phyloP scores from a whole-genome alignment of 2,888 invertebrate genomes.

The Pyrochroa serraticornis region DNA sequence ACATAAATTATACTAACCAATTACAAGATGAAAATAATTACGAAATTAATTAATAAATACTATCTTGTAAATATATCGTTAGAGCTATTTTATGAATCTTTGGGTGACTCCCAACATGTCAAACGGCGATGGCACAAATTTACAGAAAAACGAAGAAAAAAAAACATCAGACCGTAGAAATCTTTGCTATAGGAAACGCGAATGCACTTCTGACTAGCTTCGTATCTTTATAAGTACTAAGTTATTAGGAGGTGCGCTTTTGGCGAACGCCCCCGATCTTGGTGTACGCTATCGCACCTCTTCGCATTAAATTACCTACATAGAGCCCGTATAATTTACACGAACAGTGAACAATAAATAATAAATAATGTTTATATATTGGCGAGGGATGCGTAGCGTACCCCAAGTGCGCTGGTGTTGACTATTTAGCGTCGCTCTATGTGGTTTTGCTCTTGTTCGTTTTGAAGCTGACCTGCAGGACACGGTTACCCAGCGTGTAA shows the following conservation, averaged over 20 bases:
- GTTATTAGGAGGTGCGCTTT: constrained; percentile 45
- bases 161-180: constrained; percentile 50
- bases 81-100: constrained; percentile 41
- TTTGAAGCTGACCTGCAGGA: constrained; percentile 97
- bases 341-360: constrained; percentile 32
- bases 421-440: constrained; percentile 57
- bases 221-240: constrained; percentile 58
- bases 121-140: constrained; percentile 52
- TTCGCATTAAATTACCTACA: constrained; percentile 29
- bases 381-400: constrained; percentile 30
- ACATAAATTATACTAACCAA: constrained; percentile 49
- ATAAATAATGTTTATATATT: constrained; percentile 31
- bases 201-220: constrained; percentile 60
- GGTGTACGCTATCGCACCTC: constrained; percentile 35
- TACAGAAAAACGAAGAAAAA: constrained; percentile 45
- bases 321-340: constrained; percentile 27
- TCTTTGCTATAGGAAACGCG: constrained; percentile 57
- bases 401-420: constrained; percentile 42
- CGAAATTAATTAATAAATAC: constrained; percentile 42
- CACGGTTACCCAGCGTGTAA: constrained; percentile 92
- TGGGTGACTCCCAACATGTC: constrained; percentile 45
- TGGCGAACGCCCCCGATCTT: constrained; percentile 39
- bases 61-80: constrained; percentile 39
- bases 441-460: constrained; percentile 83
- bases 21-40: constrained; percentile 42